Conservation (phyloP, 2,888 invertebrate genomes). For the Tiliacea aurago region DNA sequence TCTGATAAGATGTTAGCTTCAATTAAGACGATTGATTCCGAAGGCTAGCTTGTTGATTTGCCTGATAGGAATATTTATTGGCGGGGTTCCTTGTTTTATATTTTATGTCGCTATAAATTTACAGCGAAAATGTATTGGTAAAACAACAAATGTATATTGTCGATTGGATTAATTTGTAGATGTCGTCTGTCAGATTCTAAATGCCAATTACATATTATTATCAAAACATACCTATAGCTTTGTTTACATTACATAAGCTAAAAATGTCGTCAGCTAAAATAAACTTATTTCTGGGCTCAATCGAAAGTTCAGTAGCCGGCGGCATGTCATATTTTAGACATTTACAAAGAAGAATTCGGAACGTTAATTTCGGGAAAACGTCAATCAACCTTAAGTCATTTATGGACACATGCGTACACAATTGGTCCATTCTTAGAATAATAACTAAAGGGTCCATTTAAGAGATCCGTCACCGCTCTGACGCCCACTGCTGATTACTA, state of each 20-base stretch:
- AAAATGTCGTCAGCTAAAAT: neutral
- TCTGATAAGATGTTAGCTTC: slow-evolving; percentile 63
- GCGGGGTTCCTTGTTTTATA: slow-evolving; percentile 40
- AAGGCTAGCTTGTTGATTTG: slow-evolving; percentile 66
- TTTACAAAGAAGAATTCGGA: slow-evolving; percentile 25
- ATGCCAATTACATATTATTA: neutral
- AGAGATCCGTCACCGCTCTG: slow-evolving; percentile 55
- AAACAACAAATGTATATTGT: neutral
- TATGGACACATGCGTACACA: slow-evolving; percentile 54
- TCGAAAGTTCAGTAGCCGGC: neutral
- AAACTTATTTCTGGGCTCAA: neutral
- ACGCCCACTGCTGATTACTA: slow-evolving; percentile 53
- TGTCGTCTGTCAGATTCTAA: neutral
- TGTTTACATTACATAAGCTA: slow-evolving; percentile 44
- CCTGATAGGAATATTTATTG: slow-evolving; percentile 49
- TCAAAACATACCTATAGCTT: slow-evolving; percentile 18
- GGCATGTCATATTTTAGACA: neutral
- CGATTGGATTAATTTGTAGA: neutral
- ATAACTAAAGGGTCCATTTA: slow-evolving; percentile 71
- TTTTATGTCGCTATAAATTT: slow-evolving; percentile 25
- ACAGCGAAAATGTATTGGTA: slow-evolving; percentile 18
- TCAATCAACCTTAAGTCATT: slow-evolving; percentile 44
- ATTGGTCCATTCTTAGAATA: no score
- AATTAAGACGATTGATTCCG: slow-evolving; percentile 65
- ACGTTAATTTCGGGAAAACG: slow-evolving; percentile 69